Percentiles rank a stretch among this genome's conserved stretches.
These are phyloP conservation scores for Hyphantria cunea DNA, from an alignment of 1,140 invertebrate species.

Conservation along the genomic window DNA sequence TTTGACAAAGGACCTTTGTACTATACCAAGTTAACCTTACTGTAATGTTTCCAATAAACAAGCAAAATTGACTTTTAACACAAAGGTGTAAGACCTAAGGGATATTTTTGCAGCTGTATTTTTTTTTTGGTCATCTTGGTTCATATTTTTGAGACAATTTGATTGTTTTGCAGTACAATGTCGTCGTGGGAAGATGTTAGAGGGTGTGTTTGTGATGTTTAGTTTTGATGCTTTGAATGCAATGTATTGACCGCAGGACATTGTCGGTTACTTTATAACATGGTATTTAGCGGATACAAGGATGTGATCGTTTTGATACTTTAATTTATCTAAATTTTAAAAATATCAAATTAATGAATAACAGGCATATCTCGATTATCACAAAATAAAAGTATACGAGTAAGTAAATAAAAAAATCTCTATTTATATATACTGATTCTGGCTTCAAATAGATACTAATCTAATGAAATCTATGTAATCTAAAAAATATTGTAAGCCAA, in stretches of 20 bases:
- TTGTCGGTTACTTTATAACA: slow-evolving; percentile 67
- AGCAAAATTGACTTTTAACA: slow-evolving; percentile 32
- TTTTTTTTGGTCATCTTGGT: slow-evolving; percentile 33
- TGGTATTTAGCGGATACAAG: slow-evolving; percentile 51
- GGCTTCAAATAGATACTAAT: no score
- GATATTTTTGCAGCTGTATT: slow-evolving; percentile 1
- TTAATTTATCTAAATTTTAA: no score
- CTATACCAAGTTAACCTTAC: slow-evolving; percentile 33
- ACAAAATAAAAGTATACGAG: no score
- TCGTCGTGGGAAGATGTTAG: slow-evolving; percentile 52
- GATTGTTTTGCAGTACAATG: slow-evolving; percentile 56
- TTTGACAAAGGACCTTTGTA: slow-evolving; percentile 51
- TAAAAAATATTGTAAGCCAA: no score
- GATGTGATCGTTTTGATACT: slow-evolving; percentile 31
- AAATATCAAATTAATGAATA: no score
- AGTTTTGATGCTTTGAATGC: slow-evolving; percentile 48
- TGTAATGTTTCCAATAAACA: slow-evolving; percentile 1
- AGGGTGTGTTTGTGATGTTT: slow-evolving; percentile 46
- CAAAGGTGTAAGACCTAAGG: slow-evolving; percentile 7
- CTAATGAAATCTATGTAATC: no score
- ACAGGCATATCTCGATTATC: no score
- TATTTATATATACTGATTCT: no score
- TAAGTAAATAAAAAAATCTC: no score
- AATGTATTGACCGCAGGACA: slow-evolving; percentile 62
- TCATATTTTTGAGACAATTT: slow-evolving; percentile 58